These are phyloP conservation scores for Drosophila seguyi DNA, from an alignment of 1,140 invertebrate species.

Conservation along the genomic window DNA sequence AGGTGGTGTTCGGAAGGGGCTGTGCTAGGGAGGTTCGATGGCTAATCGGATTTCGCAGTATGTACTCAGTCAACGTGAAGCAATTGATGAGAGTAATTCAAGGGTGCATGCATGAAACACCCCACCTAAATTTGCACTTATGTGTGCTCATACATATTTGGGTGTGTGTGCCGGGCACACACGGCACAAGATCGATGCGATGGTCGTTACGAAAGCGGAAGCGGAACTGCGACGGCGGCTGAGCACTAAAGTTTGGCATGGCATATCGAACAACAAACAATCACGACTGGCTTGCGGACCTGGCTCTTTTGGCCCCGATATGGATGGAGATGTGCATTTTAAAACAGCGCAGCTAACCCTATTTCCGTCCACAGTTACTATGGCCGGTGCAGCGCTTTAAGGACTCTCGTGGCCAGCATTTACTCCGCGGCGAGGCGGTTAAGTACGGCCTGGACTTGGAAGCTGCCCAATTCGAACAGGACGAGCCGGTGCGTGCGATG, in stretches of 20 bases:
- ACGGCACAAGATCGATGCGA: constrained; percentile 24
- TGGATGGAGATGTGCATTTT: constrained; percentile 13
- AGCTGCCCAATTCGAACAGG: constrained; percentile 66
- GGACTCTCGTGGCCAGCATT: constrained; percentile 87
- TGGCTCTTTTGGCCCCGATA: neutral
- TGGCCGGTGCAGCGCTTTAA: constrained; percentile 90
- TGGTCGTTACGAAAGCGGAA: constrained; percentile 57
- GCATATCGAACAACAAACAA: constrained; percentile 51
- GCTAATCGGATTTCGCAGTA: constrained; percentile 75
- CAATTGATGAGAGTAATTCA: constrained; percentile 79
- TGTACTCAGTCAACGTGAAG: constrained; percentile 73
- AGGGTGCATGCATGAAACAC: constrained; percentile 68
- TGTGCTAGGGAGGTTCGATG: constrained; percentile 29
- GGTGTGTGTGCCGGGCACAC: neutral
- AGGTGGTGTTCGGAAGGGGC: neutral
- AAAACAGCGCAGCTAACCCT: constrained; percentile 30
- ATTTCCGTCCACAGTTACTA: constrained; percentile 86
- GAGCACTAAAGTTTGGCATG: constrained; percentile 51
- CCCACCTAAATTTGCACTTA: constrained; percentile 18
- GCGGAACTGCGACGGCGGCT: constrained; percentile 53
- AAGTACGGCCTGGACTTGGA: constrained; percentile 76
- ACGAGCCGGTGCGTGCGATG: constrained; percentile 60
- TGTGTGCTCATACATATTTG: neutral
- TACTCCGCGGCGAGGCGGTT: constrained; percentile 83
- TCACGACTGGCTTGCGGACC: constrained; percentile 8